These are phyloP conservation scores for Forbesichthys papilliferus DNA, from an alignment of 2,113 vertebrate genomes.

Conservation along the genomic window DNA sequence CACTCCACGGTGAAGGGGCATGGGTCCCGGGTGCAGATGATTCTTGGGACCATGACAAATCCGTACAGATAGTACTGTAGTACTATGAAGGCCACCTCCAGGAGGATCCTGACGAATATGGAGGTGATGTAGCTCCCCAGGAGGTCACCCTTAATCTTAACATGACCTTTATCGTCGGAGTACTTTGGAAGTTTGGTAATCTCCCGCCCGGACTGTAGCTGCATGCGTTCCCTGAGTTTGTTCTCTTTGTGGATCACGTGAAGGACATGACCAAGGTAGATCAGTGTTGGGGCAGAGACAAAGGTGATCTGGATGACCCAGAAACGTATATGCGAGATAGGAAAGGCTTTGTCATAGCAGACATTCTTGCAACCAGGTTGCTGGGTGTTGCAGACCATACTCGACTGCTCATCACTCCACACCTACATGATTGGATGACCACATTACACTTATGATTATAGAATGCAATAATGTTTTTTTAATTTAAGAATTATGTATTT, in stretches of 20 bases:
- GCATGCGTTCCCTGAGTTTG: constrained; percentile 75
- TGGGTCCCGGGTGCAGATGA: constrained; percentile 84
- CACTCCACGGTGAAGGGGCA: constrained; percentile 95
- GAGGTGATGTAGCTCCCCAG: constrained; percentile 89
- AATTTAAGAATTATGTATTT: not conserved
- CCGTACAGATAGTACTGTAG: constrained; percentile 94
- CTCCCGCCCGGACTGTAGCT: constrained; percentile 20
- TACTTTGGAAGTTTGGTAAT: constrained; percentile 70
- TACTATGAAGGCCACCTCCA: constrained; percentile 89
- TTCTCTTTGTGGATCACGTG: constrained; percentile 89
- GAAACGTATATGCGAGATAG: constrained; percentile 95
- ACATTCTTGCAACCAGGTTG: constrained; percentile 95
- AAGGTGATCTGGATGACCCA: constrained; percentile 97
- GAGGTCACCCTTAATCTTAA: constrained; percentile 85
- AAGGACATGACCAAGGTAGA: constrained; percentile 91
- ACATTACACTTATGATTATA: not conserved
- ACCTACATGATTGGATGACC: constrained; percentile 46
- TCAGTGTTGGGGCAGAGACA: constrained; percentile 87
- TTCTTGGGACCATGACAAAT: constrained; percentile 83
- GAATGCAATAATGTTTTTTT: not conserved
- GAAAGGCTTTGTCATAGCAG: constrained; percentile 94
- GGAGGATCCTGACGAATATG: constrained; percentile 86
- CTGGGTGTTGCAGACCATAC: constrained; percentile 92
- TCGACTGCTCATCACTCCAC: constrained; percentile 88
- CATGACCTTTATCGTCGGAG: constrained; percentile 80